These are phyloP conservation scores for Stylophora pistillata DNA, from an alignment of 64 coral and sea anemone species.

Conservation along the genomic window DNA sequence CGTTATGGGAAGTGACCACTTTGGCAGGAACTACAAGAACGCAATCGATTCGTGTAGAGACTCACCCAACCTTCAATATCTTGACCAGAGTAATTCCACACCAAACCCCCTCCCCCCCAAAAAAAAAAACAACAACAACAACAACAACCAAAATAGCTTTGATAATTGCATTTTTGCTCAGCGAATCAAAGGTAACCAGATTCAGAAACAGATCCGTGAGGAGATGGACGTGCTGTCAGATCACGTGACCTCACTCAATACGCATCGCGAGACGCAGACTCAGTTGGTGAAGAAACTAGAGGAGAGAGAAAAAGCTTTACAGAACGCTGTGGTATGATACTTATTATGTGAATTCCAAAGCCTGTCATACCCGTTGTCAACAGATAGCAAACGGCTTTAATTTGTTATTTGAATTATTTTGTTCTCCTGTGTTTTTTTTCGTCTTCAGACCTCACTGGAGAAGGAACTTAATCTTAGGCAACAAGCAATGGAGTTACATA, in stretches of 20 bases:
- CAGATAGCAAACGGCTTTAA: no score
- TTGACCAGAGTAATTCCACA: no score
- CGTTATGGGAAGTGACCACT: no score
- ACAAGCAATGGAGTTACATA: constrained; percentile 98
- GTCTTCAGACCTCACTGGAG: constrained; percentile 79
- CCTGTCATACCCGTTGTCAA: no score
- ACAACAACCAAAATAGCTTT: background rate
- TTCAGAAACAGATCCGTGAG: constrained; percentile 96
- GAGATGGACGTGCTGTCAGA: constrained; percentile 95
- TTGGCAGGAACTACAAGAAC: no score
- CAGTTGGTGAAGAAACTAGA: constrained; percentile 93
- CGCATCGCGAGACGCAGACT: constrained; percentile 81
- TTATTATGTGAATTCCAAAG: background rate
- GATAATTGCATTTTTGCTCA: constrained; percentile 1
- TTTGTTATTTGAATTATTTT: background rate
- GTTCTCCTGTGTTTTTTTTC: background rate
- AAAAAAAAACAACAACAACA: background rate
- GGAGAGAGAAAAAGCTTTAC: constrained; percentile 84
- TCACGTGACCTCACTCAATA: constrained; percentile 91
- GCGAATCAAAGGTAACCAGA: constrained; percentile 98
- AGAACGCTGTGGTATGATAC: constrained; percentile 76
- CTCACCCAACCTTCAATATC: no score
- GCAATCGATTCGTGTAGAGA: no score
- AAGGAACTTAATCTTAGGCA: constrained; percentile 94
- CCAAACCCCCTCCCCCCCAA: no score